phyloP scores from a whole-genome alignment of 2,888 invertebrate genomes.

The Beris morrisii region DNA sequence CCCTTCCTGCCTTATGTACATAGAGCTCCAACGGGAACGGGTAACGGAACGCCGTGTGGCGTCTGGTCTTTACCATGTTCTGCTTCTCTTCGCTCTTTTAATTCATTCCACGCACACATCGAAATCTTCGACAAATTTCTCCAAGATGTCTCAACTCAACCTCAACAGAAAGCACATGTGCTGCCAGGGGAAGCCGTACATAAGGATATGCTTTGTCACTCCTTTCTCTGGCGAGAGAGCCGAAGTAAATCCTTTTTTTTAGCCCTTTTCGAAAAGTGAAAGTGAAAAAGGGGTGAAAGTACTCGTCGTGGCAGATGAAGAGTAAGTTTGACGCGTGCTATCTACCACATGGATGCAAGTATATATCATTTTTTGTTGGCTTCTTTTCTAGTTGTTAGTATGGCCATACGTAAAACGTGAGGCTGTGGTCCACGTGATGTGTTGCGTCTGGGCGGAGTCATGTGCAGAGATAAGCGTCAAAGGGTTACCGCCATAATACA shows the following conservation, averaged over 20 bases:
- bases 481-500: slow-evolving; percentile 16
- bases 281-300: slow-evolving; percentile 21
- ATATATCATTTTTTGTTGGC: background rate
- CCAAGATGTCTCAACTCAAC: no score
- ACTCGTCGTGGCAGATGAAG: background rate
- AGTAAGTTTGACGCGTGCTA: slow-evolving; percentile 1
- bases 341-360: background rate
- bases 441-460: slow-evolving; percentile 30
- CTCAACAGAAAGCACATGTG: no score
- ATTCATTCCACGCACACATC: no score
- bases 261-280: slow-evolving; percentile 20
- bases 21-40: no score
- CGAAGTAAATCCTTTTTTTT: slow-evolving; percentile 3
- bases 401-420: background rate
- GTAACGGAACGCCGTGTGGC: no score
- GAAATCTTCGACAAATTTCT: no score
- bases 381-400: background rate
- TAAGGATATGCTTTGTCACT: background rate
- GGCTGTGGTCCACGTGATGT: slow-evolving; percentile 7
- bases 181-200: no score
- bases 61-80: no score
- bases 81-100: no score
- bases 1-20: no score
- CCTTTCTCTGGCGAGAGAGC: slow-evolving; percentile 20
- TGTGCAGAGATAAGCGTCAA: slow-evolving; percentile 9